A percentile compares a stretch with the other conserved stretches of the same genome.
Conservation (phyloP, 2,113 vertebrate species). For the Cryptomyrus ogoouensis region DNA sequence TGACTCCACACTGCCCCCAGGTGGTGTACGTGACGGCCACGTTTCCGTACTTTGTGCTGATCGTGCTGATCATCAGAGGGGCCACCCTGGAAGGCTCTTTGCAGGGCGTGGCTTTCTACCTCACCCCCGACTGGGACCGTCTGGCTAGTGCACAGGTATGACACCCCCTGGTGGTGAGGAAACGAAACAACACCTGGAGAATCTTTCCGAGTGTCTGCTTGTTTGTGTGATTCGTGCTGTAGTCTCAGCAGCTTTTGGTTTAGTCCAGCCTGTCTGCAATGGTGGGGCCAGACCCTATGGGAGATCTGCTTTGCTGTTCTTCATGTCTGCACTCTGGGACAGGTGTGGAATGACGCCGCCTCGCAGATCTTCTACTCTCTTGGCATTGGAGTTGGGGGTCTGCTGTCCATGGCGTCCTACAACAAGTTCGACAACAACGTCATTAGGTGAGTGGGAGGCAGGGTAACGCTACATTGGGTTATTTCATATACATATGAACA, state of each 20-base stretch:
- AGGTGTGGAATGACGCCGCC: conserved; percentile 76
- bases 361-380: conserved; percentile 76
- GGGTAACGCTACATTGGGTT: background rate
- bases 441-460: conserved; percentile 54
- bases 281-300: background rate
- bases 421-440: conserved; percentile 77
- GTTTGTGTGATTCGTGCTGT: background rate
- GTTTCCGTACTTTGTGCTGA: conserved; percentile 66
- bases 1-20: conserved; percentile 35
- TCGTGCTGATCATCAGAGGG: conserved; percentile 63
- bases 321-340: background rate
- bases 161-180: background rate
- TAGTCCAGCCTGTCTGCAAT: background rate
- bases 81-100: conserved; percentile 63
- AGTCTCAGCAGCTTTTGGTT: background rate
- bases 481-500: background rate
- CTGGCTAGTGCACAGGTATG: conserved; percentile 65
- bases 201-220: background rate
- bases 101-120: conserved; percentile 63
- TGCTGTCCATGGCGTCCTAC: conserved; percentile 74
- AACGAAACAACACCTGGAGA: background rate
- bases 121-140: conserved; percentile 64
- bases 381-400: conserved; percentile 69
- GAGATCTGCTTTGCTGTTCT: background rate
- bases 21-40: conserved; percentile 71